Evolutionary conservation across 1,140 invertebrate species (phyloP), one percentile per base, ranked within the genome.

Genomic region (Tetragnatha versicolor): DNA sequence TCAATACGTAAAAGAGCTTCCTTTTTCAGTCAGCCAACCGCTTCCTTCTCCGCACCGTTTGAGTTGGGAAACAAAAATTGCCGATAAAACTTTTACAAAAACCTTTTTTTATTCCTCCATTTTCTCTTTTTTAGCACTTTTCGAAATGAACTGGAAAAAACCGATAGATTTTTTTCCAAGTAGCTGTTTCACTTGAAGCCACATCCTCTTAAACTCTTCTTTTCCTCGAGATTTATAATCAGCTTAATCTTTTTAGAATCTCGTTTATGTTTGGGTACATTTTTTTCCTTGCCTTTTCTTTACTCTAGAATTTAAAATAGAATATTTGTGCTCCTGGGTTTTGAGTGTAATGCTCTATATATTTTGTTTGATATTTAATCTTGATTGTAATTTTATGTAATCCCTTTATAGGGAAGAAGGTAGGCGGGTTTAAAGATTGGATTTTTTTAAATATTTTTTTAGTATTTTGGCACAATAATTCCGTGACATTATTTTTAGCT

Each of bases 101-200:
- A 14, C 1, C 22, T 7, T 9, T n/a, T 61, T 27, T 58, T 31
- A 33, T 29, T 58, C 27, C 12, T 9, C 17, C 29, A 58, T 31
- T 60, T 20, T 33, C 9, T 63, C 53, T 39, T 39, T 42, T 63
- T 14, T 12, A 63, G 60, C 20, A 63, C 60, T 63, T 63, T 63
- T 39, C 35, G 20, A 42, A 63, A 42, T 63, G 35, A 63, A 63
- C 58, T 37, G 58, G 55, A 31, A 58, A 58, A 60, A 60, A 60
- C 58, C 25, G 35, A 27, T 17, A 31, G 29, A 7, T 31, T 7
- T 27, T 55, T 55, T 55, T 29, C 31, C 25, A 17, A n/a, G 58
- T 35, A 29, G 7, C 31, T 10, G 12, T 58, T 58, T 9, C 14
- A 14, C 3, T n/a, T n/a, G n/a, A 10, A 45, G 42, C 42, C 10